phyloP scores from a whole-genome alignment of 2,888 invertebrate genomes.

The Cryptocephalus moraei region DNA sequence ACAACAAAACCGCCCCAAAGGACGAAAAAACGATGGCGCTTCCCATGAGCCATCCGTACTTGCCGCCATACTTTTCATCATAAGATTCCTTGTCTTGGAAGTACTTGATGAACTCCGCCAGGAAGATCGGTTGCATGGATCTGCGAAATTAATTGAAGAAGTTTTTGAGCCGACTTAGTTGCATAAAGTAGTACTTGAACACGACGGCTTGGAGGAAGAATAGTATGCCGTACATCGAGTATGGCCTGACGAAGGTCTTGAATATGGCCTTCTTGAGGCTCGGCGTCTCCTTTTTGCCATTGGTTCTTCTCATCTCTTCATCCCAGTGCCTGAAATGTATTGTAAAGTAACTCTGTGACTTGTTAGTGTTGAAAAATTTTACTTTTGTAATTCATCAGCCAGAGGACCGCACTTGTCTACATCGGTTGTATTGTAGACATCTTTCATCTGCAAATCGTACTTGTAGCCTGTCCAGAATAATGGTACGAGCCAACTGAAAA shows the following conservation, averaged over 20 bases:
- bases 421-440: slow-evolving; percentile 51
- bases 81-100: slow-evolving; percentile 1
- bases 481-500: slow-evolving; percentile 54
- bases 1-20: not conserved
- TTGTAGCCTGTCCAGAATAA: slow-evolving; percentile 52
- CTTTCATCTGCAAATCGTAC: slow-evolving; percentile 50
- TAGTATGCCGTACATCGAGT: slow-evolving; percentile 1
- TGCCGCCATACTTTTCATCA: not conserved
- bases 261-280: slow-evolving; percentile 33
- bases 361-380: slow-evolving; percentile 4
- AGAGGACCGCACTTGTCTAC: slow-evolving; percentile 53
- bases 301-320: slow-evolving; percentile 43
- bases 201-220: slow-evolving; percentile 1
- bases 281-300: slow-evolving; percentile 44
- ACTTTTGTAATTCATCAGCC: slow-evolving; percentile 53
- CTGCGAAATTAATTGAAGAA: slow-evolving; percentile 1
- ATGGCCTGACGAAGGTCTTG: slow-evolving; percentile 3
- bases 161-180: not conserved
- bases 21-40: not conserved
- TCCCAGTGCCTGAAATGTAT: slow-evolving; percentile 45
- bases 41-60: slow-evolving; percentile 9
- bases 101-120: slow-evolving; percentile 3
- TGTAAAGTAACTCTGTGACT: not conserved
- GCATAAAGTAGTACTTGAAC: not conserved
- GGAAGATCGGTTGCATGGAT: slow-evolving; percentile 4